phyloP scores from a whole-genome alignment of 2,888 invertebrate species.

The Oligia strigilis region DNA sequence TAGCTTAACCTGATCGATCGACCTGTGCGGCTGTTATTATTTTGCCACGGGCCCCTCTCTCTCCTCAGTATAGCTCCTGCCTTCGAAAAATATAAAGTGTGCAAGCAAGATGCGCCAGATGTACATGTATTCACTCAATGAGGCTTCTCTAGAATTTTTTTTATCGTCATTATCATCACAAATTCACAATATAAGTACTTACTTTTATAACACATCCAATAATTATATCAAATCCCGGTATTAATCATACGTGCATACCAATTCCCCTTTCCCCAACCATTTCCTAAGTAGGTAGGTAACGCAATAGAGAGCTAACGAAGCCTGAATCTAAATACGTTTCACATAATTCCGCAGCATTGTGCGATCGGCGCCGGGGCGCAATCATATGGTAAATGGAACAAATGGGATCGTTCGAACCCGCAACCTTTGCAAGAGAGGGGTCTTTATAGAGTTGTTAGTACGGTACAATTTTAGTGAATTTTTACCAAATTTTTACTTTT shows the following conservation, averaged over 20 bases:
- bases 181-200: too few species aligned
- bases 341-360: slow-evolving; percentile 75
- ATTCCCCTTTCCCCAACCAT: slow-evolving; percentile 10
- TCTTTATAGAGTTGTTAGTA: slow-evolving; percentile 59
- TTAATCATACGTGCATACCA: slow-evolving; percentile 15
- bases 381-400: slow-evolving; percentile 75
- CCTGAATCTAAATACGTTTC: slow-evolving; percentile 65
- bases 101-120: neutral
- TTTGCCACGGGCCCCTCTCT: too few species aligned
- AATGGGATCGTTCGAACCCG: slow-evolving; percentile 70
- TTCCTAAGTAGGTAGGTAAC: slow-evolving; percentile 46
- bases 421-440: slow-evolving; percentile 64
- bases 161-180: neutral
- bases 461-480: neutral
- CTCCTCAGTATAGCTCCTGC: neutral
- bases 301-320: slow-evolving; percentile 63
- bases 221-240: neutral
- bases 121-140: neutral
- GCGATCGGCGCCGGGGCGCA: slow-evolving; percentile 68
- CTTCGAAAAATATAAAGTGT: neutral
- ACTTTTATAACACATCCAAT: neutral
- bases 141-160: neutral
- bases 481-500: neutral
- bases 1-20: too few species aligned
- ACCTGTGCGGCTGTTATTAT: too few species aligned